Conservation (phyloP, 2,797 vertebrate species). For the Catharus ustulatus region DNA sequence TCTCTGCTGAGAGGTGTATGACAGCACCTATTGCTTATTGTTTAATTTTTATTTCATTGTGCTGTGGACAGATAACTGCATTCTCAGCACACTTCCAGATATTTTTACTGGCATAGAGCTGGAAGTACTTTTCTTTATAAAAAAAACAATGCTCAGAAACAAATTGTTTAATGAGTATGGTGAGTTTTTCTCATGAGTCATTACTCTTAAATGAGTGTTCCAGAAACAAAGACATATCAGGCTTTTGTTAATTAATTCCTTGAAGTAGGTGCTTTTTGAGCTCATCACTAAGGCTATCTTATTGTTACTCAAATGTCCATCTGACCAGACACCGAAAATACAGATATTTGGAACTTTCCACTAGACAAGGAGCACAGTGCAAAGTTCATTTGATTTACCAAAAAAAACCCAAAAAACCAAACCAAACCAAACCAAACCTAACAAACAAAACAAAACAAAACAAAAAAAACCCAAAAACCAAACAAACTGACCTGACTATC, state of each 20-base stretch:
- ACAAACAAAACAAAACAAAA: not conserved
- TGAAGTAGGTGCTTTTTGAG: not conserved
- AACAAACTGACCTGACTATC: not conserved
- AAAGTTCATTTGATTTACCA: not conserved
- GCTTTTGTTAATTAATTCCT: not conserved
- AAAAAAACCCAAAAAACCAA: not conserved
- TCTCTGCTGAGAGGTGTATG: not conserved
- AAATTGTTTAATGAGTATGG: rapidly evolving
- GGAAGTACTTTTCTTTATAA: not conserved
- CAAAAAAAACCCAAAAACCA: not conserved
- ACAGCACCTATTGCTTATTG: not conserved
- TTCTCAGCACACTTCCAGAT: not conserved
- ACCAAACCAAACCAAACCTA: too few relatives aligned
- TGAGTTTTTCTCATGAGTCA: not conserved
- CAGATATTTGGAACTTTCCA: not conserved
- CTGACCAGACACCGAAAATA: not conserved
- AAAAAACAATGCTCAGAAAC: not conserved
- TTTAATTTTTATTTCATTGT: slow-evolving; percentile 43
- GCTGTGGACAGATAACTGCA: not conserved
- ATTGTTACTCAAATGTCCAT: not conserved
- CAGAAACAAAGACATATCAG: not conserved
- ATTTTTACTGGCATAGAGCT: not conserved
- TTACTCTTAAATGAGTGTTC: not conserved
- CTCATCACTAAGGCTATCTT: not conserved
- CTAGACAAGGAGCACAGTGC: not conserved